Conservation (phyloP, 2,888 invertebrate genomes). For the Eulithis prunata region DNA sequence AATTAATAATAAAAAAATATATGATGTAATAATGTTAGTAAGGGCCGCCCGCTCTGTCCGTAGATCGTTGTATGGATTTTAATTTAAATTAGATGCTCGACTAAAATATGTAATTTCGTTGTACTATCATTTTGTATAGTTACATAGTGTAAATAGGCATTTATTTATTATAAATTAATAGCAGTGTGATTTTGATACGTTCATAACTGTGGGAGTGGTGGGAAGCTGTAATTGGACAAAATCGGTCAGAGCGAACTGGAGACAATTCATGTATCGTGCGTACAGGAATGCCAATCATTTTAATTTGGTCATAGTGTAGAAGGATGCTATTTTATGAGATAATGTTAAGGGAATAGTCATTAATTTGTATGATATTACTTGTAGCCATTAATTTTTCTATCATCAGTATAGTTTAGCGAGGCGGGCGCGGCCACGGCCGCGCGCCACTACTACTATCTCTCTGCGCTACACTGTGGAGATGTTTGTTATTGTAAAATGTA, state of each 20-base stretch:
- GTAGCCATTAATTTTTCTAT: slow-evolving; percentile 83
- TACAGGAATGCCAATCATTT: slow-evolving; percentile 65
- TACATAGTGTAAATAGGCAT: slow-evolving; percentile 85
- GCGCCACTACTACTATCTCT: slow-evolving; percentile 60
- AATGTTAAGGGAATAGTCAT: slow-evolving; percentile 85
- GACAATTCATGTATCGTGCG: slow-evolving; percentile 70
- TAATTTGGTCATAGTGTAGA: slow-evolving; percentile 80
- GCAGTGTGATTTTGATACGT: slow-evolving; percentile 80
- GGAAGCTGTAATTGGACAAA: slow-evolving; percentile 70
- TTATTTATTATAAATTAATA: slow-evolving; percentile 84
- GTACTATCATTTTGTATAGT: slow-evolving; percentile 84
- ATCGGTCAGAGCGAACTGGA: slow-evolving; percentile 73
- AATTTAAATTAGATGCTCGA: slow-evolving; percentile 80
- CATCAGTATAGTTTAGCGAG: slow-evolving; percentile 68
- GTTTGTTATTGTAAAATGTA: slow-evolving; percentile 84
- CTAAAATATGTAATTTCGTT: slow-evolving; percentile 80
- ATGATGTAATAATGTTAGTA: slow-evolving; percentile 74
- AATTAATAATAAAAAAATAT: slow-evolving; percentile 68
- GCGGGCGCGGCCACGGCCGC: slow-evolving; percentile 15
- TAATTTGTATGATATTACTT: slow-evolving; percentile 84
- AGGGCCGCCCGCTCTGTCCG: slow-evolving; percentile 58
- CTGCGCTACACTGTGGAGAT: slow-evolving; percentile 78
- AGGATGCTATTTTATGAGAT: slow-evolving; percentile 82
- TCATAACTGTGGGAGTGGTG: slow-evolving; percentile 79
- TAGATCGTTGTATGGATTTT: slow-evolving; percentile 77